Conservation (phyloP, 2,113 vertebrate genomes). For the Microcebus ravelobensis region DNA sequence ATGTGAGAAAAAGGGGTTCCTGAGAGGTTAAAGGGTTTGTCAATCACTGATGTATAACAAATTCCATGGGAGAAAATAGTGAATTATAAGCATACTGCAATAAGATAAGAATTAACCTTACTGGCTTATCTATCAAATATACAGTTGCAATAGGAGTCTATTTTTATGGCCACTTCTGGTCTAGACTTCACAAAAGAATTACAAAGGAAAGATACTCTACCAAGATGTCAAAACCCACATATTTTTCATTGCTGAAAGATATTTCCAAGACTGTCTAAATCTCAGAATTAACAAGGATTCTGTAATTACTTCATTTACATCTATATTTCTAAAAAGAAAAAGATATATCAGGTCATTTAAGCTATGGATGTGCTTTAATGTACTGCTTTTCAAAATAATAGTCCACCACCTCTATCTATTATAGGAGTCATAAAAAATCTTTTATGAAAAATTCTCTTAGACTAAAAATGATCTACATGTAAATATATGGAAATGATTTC, state of each 20-base stretch:
- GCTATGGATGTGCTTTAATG: background rate
- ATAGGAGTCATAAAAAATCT: slow-evolving; percentile 3
- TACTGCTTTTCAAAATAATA: slow-evolving; percentile 23
- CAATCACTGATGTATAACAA: background rate
- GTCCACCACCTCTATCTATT: background rate
- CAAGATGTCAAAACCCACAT: background rate
- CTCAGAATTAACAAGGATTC: slow-evolving; percentile 14
- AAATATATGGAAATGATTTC: slow-evolving; percentile 67
- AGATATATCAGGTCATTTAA: background rate
- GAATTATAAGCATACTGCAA: background rate
- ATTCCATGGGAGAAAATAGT: background rate
- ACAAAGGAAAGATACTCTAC: background rate
- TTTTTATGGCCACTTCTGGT: slow-evolving; percentile 9
- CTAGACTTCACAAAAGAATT: background rate
- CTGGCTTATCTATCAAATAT: background rate
- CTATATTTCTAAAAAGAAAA: background rate
- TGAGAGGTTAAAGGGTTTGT: background rate
- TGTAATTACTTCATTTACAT: background rate
- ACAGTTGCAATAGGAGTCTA: background rate
- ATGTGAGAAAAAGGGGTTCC: background rate
- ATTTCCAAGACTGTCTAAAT: background rate
- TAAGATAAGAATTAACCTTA: background rate
- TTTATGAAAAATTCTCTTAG: slow-evolving; percentile 33
- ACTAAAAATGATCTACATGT: slow-evolving; percentile 43
- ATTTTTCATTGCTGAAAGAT: slow-evolving; percentile 19